Evolutionary conservation across 2,113 vertebrate genomes (phyloP).

Genomic region (Alces alces): DNA sequence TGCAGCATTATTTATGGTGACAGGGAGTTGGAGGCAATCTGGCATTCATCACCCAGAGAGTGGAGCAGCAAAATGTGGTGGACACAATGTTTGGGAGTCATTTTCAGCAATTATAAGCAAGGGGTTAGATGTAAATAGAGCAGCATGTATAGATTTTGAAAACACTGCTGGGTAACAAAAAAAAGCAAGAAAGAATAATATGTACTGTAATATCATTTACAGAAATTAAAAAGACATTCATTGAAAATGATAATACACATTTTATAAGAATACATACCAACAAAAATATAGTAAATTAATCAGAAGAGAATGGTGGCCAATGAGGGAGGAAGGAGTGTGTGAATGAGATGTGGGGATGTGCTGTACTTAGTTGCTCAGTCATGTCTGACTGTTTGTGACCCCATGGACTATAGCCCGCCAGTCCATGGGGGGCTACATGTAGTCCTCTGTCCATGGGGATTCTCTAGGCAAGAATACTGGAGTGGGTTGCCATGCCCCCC

Average conservation of each 20-base stretch:
- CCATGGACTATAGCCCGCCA: neutral
- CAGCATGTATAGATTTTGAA: neutral
- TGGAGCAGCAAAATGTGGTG: neutral
- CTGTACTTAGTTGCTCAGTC: neutral
- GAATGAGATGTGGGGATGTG: neutral
- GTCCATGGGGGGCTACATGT: neutral
- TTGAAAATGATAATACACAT: neutral
- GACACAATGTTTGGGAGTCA: neutral
- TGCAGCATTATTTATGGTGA: constrained; percentile 50
- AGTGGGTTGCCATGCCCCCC: neutral
- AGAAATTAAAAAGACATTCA: neutral
- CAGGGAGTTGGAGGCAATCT: constrained; percentile 9
- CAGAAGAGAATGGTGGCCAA: neutral
- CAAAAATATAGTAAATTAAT: constrained; percentile 14
- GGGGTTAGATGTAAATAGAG: neutral
- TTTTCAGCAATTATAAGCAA: constrained; percentile 37
- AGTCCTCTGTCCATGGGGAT: neutral
- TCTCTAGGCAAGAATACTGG: neutral
- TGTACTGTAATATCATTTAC: neutral
- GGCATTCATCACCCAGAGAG: constrained; percentile 13
- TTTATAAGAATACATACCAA: constrained; percentile 33
- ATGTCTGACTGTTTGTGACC: neutral
- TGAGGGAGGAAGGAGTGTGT: neutral
- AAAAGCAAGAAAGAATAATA: constrained; percentile 6
- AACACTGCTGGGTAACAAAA: neutral